Evolutionary conservation across 2,888 invertebrate genomes (phyloP).

Genomic region (Cheilosia scutellata): DNA sequence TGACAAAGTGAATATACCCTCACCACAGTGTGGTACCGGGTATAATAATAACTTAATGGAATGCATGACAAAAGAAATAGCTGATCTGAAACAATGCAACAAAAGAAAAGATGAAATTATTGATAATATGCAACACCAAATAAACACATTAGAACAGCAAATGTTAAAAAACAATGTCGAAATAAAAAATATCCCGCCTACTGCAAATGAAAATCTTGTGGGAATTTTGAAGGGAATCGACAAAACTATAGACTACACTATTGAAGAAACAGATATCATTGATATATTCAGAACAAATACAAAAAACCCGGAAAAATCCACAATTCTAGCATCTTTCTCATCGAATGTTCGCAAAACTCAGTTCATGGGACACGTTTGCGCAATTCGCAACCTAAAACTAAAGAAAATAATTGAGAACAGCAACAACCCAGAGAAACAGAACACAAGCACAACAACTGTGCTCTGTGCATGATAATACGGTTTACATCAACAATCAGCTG

Average conservation of each 20-base stretch:
- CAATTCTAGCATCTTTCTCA: slow-evolving; percentile 22
- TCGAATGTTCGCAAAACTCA: slow-evolving; percentile 2
- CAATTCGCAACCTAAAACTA: slow-evolving; percentile 14
- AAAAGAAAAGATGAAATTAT: slow-evolving; percentile 25
- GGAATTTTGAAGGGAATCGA: slow-evolving; percentile 24
- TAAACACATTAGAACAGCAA: slow-evolving; percentile 37
- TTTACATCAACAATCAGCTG: slow-evolving; percentile 42
- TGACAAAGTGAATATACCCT: no score
- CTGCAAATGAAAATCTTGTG: slow-evolving; percentile 24
- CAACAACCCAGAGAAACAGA: background rate
- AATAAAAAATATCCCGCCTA: slow-evolving; percentile 24
- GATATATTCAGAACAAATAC: slow-evolving; percentile 31
- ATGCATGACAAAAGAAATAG: background rate
- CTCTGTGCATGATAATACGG: slow-evolving; percentile 12
- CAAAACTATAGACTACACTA: slow-evolving; percentile 15
- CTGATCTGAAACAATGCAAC: slow-evolving; percentile 26
- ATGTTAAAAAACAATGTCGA: slow-evolving; percentile 34
- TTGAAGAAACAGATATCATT: slow-evolving; percentile 12
- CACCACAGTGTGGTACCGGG: no score
- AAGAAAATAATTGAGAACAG: slow-evolving; percentile 11
- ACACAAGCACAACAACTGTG: no score
- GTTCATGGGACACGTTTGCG: slow-evolving; percentile 5
- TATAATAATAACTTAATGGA: slow-evolving; percentile 12
- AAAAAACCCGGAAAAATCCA: slow-evolving; percentile 31
- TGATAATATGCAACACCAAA: slow-evolving; percentile 42